A percentile compares a stretch with the other conserved stretches of the same genome.
Evolutionary conservation across 2,797 vertebrate species (phyloP).

Genomic region (Tapirus indicus): DNA sequence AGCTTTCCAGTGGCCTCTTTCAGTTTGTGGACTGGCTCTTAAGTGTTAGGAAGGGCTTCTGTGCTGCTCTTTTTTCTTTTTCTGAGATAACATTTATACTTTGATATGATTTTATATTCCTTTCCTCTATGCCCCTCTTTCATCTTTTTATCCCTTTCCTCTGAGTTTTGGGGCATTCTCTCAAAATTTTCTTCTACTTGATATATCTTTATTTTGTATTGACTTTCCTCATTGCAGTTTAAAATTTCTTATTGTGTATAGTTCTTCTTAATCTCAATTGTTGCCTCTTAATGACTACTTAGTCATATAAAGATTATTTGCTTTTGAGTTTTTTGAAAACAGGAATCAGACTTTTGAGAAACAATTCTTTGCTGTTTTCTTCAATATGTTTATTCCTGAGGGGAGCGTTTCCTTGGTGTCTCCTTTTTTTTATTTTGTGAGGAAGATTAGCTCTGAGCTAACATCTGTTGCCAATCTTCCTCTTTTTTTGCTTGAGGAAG

Average conservation of each 20-base stretch:
- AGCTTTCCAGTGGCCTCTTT: neutral
- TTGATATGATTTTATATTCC: conserved; percentile 9
- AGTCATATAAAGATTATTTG: neutral
- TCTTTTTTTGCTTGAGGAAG: too few species aligned
- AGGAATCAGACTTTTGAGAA: neutral
- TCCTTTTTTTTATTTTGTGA: too few species aligned
- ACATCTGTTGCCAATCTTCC: too few species aligned
- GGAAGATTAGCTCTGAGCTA: too few species aligned
- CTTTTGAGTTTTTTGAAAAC: conserved; percentile 12
- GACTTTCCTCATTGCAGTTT: neutral
- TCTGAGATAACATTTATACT: conserved; percentile 17
- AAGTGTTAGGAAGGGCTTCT: neutral
- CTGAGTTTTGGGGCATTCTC: neutral
- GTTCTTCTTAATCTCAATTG: neutral
- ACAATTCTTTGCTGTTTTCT: neutral
- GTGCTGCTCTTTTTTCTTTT: neutral
- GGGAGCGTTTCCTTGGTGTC: neutral
- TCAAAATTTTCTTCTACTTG: neutral
- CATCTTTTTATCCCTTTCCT: neutral
- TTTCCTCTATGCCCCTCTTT: neutral
- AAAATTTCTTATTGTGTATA: neutral
- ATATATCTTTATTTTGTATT: conserved; percentile 25
- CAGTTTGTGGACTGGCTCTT: neutral
- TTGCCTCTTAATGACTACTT: neutral
- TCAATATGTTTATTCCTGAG: neutral